phyloP scores from a whole-genome alignment of 2,797 vertebrate genomes.

The Malacoraja senta region DNA sequence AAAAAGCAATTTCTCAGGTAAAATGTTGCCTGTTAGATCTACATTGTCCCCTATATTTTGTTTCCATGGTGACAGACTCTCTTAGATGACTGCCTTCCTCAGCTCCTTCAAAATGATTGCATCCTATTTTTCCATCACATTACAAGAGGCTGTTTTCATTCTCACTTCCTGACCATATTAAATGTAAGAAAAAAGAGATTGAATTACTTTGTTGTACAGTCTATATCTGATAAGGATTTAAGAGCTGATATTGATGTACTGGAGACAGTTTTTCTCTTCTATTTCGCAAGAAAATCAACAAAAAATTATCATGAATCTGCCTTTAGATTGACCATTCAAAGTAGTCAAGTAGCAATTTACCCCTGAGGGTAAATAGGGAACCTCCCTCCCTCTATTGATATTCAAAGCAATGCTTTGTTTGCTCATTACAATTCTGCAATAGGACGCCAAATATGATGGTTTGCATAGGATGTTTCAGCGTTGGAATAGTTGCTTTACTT shows the following conservation, averaged over 20 bases:
- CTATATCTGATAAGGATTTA: conserved; percentile 70
- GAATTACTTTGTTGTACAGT: conserved; percentile 70
- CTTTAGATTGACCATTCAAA: conserved; percentile 68
- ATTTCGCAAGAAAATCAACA: conserved; percentile 65
- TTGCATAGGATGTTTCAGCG: conserved; percentile 48
- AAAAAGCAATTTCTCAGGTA: conserved; percentile 74
- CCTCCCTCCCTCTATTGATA: conserved; percentile 75
- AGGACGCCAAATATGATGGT: conserved; percentile 67
- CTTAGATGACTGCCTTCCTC: conserved; percentile 75
- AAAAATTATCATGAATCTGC: conserved; percentile 79
- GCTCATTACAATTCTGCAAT: conserved; percentile 70
- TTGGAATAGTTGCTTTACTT: conserved; percentile 17
- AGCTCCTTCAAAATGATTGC: conserved; percentile 73
- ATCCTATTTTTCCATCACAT: conserved; percentile 75
- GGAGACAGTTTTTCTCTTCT: conserved; percentile 60
- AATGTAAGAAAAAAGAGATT: conserved; percentile 64
- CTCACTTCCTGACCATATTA: conserved; percentile 71
- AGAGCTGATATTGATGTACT: conserved; percentile 74
- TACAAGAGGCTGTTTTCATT: conserved; percentile 78
- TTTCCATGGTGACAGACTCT: conserved; percentile 72
- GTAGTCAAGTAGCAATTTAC: conserved; percentile 68
- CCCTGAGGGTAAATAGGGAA: conserved; percentile 65
- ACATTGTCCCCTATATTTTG: conserved; percentile 69
- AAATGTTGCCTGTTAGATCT: conserved; percentile 76
- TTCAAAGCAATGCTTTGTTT: conserved; percentile 69